Percentiles rank a stretch among this genome's conserved stretches.
phyloP scores from a whole-genome alignment of 2,888 invertebrate genomes.

The Anarsia innoxiella region DNA sequence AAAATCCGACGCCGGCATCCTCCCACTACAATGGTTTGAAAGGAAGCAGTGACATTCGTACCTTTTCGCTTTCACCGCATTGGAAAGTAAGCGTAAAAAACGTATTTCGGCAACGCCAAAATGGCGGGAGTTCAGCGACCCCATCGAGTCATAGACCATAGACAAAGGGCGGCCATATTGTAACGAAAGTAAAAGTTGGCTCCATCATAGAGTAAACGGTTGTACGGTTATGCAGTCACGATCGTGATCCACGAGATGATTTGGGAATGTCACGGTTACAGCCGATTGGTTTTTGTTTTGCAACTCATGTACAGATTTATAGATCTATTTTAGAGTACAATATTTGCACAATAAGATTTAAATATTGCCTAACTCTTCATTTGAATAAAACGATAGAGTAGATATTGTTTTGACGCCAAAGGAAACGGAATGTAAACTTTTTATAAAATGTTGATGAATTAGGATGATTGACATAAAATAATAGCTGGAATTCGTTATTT shows the following conservation, averaged over 20 bases:
- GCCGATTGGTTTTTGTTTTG: slow-evolving; percentile 41
- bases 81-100: slow-evolving; percentile 75
- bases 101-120: slow-evolving; percentile 69
- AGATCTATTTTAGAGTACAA: slow-evolving; percentile 25
- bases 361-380: too few species aligned
- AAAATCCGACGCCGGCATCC: slow-evolving; percentile 46
- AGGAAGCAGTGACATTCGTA: slow-evolving; percentile 72
- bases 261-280: slow-evolving; percentile 71
- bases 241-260: slow-evolving; percentile 61
- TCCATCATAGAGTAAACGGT: slow-evolving; percentile 28
- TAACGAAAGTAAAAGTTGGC: slow-evolving; percentile 65
- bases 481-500: neutral
- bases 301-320: slow-evolving; percentile 31
- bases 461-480: too few species aligned
- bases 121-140: slow-evolving; percentile 63
- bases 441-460: too few species aligned
- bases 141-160: slow-evolving; percentile 52
- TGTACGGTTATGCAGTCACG: slow-evolving; percentile 48
- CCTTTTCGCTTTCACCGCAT: slow-evolving; percentile 74
- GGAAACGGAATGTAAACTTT: too few species aligned
- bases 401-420: too few species aligned
- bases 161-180: slow-evolving; percentile 63
- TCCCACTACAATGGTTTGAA: slow-evolving; percentile 68
- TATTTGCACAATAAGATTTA: slow-evolving; percentile 37
- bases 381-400: too few species aligned